Conservation (phyloP, 2,113 vertebrate genomes). For the Bubo bubo region DNA sequence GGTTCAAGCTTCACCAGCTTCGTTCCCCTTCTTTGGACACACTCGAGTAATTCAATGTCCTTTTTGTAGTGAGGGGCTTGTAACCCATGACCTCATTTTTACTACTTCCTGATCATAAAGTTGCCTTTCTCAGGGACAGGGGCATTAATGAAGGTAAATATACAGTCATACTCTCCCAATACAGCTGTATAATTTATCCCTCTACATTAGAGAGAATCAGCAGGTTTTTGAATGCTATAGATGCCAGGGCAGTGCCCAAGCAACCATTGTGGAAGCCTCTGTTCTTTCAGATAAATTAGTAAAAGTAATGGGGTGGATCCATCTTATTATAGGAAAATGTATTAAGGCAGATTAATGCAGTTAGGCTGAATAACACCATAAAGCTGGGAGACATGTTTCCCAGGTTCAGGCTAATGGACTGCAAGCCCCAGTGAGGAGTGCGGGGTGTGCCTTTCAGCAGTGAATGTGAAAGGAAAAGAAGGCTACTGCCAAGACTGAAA, state of each 20-base stretch:
- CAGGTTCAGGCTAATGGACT: background rate
- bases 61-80: background rate
- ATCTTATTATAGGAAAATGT: conserved; percentile 29
- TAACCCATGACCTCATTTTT: background rate
- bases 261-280: conserved; percentile 1
- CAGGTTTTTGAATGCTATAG: background rate
- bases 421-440: background rate
- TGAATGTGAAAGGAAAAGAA: background rate
- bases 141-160: background rate
- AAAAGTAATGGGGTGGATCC: conserved; percentile 51
- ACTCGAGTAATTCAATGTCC: too few species aligned
- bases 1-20: too few species aligned
- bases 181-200: background rate
- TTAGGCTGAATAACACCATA: background rate
- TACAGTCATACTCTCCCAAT: background rate
- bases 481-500: background rate
- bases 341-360: conserved; percentile 44
- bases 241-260: background rate
- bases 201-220: background rate
- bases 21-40: too few species aligned
- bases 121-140: background rate
- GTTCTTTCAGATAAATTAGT: conserved; percentile 57
- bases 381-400: background rate
- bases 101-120: background rate
- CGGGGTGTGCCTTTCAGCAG: background rate